Base-by-base conservation (phyloP, 2,113 vertebrate species). In the Erythrocercus mccallii region DNA sequence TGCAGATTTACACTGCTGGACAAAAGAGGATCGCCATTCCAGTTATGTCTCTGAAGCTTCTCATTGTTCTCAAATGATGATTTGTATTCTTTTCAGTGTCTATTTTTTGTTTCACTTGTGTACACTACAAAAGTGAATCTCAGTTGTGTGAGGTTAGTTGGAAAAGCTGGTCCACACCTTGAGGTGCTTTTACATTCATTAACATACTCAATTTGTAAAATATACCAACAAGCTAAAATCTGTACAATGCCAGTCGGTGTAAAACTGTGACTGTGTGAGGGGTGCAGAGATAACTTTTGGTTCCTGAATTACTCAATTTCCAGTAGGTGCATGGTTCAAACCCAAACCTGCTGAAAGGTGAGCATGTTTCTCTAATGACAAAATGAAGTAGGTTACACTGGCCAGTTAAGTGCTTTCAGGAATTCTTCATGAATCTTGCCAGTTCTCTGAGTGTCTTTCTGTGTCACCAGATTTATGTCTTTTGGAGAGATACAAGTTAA, bases 211-310 rank as follows among this genome's bases (percentile, higher is more conserved):
- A 10, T 20, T 77, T 37, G 19, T 44, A 27, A 66, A 86, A 86
- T 51, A 64, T 89, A 45, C 27, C 33, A 53, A 14, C 38, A 38
- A 69, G 61, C 28, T n/a, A 62, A 30, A 65, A 61, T 53, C 50
- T 69, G 17, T 56, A 7, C 19, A 35, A 7, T n/a, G 47, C 15
- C 37, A 53, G 4, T 35, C 0, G 0, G 18, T n/a, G 37, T 71
- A 38, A 88, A 85, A 23, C 44, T 23, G 0, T 64, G 50, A 23
- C 21, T 35, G 5, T 47, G 17, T 38, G 27, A 40, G 58, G 15
- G 12, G 3, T 47, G 20, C 48, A 10, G 3, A 47, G 45, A 53
- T 64, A 16, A 10, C 27, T 60, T 65, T 17, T 68, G 24, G 10
- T 47, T 81, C 73, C 48, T 84, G 60, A 83, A 58, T 40, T 56